Conservation (phyloP, 2,888 invertebrate genomes). For the Agrotis segetum region DNA sequence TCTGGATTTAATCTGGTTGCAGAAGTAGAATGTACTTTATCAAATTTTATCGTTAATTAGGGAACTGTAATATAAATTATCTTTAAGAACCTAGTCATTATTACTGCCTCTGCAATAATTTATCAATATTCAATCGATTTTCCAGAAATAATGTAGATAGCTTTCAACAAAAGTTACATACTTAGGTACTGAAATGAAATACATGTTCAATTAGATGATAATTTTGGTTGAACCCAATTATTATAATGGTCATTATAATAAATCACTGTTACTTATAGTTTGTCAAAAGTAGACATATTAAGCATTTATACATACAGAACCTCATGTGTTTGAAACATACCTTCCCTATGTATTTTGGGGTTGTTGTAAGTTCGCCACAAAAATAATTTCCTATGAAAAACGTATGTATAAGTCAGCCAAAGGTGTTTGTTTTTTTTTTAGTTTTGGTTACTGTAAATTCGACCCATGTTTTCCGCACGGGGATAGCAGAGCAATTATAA, state of each 20-base stretch:
- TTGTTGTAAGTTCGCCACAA: no score
- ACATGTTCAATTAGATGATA: slow-evolving; percentile 11
- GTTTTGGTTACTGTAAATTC: no score
- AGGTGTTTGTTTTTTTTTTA: no score
- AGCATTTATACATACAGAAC: not conserved
- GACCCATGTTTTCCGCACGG: no score
- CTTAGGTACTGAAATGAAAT: not conserved
- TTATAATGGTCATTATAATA: slow-evolving; percentile 18
- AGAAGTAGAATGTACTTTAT: slow-evolving; percentile 33
- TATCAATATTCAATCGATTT: slow-evolving; percentile 22
- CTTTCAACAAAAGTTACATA: slow-evolving; percentile 17
- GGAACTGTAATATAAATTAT: slow-evolving; percentile 34
- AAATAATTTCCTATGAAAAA: no score
- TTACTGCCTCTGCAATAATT: slow-evolving; percentile 21
- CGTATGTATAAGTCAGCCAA: no score
- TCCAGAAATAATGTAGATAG: slow-evolving; percentile 30
- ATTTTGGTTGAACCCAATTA: slow-evolving; percentile 28
- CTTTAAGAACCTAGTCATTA: slow-evolving; percentile 8
- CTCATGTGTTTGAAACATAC: no score
- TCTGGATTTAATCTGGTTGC: slow-evolving; percentile 30
- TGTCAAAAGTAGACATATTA: slow-evolving; percentile 1
- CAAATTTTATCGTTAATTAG: slow-evolving; percentile 25
- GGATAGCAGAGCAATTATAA: no score
- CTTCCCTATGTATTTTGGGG: no score
- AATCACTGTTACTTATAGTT: slow-evolving; percentile 28